phyloP scores from a whole-genome alignment of 2,113 vertebrate genomes.

The Chionodraco myersi region DNA sequence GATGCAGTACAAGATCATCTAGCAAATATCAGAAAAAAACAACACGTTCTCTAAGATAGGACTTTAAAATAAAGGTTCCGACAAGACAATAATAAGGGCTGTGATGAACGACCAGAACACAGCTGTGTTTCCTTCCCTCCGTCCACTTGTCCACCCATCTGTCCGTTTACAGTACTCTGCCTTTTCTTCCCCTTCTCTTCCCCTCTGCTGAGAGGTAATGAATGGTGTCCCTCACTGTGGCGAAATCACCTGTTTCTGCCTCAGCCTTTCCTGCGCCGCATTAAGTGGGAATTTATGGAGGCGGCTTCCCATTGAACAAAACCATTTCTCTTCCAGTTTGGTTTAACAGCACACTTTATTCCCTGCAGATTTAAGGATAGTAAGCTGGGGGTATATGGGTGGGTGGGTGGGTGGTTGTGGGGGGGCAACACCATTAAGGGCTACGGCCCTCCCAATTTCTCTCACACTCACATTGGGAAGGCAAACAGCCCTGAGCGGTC shows the following conservation, averaged over 20 bases:
- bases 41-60: background rate
- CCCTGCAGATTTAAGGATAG: conserved; percentile 81
- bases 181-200: conserved; percentile 43
- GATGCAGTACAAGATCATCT: background rate
- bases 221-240: conserved; percentile 68
- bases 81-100: background rate
- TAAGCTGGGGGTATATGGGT: conserved; percentile 39
- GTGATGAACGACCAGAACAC: background rate
- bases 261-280: conserved; percentile 71
- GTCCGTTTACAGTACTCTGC: conserved; percentile 51
- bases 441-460: conserved; percentile 75
- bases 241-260: conserved; percentile 80
- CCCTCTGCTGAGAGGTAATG: conserved; percentile 68
- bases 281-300: conserved; percentile 83
- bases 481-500: conserved; percentile 77
- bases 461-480: conserved; percentile 68
- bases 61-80: background rate
- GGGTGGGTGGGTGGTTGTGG: conserved; percentile 10
- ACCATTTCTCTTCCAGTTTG: conserved; percentile 84
- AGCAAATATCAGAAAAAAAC: background rate
- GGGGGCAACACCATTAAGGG: conserved; percentile 68
- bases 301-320: conserved; percentile 80
- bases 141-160: conserved; percentile 26
- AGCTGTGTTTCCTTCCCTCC: background rate
- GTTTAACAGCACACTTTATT: conserved; percentile 82